Evolutionary conservation across 92 coral and sea anemone genomes (phyloP).

Genomic region (Zoanthus sociatus): DNA sequence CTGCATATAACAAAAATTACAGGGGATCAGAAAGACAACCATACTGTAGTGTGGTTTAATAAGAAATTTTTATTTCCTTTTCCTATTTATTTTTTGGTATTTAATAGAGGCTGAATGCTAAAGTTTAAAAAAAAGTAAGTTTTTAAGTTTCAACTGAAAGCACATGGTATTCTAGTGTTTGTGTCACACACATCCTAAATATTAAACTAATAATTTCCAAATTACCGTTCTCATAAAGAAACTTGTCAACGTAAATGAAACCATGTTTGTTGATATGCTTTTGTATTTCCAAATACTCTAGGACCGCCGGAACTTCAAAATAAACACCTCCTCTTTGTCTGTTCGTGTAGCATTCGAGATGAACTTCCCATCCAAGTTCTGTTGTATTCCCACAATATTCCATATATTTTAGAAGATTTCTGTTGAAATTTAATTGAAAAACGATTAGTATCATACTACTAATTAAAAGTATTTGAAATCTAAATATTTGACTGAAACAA

Average conservation of each 20-base stretch:
- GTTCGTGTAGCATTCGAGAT: constrained; percentile 33
- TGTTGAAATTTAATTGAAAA: background rate
- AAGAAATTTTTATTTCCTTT: background rate
- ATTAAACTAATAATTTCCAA: constrained; percentile 7
- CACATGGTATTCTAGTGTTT: background rate
- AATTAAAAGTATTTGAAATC: too few relatives aligned
- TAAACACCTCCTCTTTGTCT: constrained; percentile 44
- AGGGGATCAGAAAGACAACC: constrained; percentile 1
- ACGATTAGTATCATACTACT: background rate
- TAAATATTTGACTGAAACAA: too few relatives aligned
- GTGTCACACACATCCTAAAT: background rate
- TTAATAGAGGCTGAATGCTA: background rate
- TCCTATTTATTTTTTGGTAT: background rate
- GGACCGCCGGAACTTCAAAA: constrained; percentile 39
- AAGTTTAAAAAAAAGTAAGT: background rate
- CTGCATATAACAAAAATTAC: too few relatives aligned
- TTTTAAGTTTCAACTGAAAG: background rate
- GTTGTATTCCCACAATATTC: constrained; percentile 38
- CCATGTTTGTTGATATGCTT: constrained; percentile 51
- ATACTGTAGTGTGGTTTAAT: background rate
- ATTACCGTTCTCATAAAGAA: constrained; percentile 58
- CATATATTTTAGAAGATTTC: background rate
- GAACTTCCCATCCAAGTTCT: constrained; percentile 48
- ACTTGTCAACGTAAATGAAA: constrained; percentile 55
- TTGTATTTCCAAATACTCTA: constrained; percentile 43